Evolutionary conservation across 1,140 invertebrate species (phyloP).

Genomic region (Neuroterus valhalla): DNA sequence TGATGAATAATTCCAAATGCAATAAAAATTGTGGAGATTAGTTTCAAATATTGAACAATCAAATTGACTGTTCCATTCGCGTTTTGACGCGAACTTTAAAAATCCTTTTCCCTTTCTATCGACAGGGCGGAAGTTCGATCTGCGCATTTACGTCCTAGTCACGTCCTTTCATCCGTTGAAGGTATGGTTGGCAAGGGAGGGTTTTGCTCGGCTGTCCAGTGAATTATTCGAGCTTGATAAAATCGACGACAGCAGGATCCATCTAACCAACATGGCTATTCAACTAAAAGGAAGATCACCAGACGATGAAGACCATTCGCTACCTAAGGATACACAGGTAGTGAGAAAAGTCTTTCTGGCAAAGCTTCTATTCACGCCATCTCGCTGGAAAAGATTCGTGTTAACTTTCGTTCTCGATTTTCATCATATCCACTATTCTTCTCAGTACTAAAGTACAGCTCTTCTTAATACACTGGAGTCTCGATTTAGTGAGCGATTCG

Average conservation of each 20-base stretch:
- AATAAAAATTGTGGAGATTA: no score
- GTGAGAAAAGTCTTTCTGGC: background rate
- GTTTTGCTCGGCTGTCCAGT: constrained; percentile 79
- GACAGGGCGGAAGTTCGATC: constrained; percentile 49
- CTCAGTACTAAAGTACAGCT: background rate
- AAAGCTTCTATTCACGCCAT: background rate
- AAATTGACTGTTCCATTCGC: background rate
- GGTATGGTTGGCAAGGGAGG: constrained; percentile 80
- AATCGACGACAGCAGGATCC: constrained; percentile 71
- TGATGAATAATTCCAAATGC: no score
- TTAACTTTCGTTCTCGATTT: background rate
- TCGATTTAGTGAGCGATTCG: no score
- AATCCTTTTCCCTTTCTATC: constrained; percentile 76
- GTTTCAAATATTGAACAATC: no score
- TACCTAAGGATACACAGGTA: background rate
- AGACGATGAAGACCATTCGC: constrained; percentile 6
- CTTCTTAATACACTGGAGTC: no score
- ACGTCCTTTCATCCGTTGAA: constrained; percentile 77
- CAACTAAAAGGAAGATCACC: constrained; percentile 65
- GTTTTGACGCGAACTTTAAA: constrained; percentile 64
- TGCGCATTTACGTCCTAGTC: constrained; percentile 57
- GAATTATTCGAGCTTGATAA: constrained; percentile 77
- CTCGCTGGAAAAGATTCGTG: background rate
- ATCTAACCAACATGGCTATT: constrained; percentile 81
- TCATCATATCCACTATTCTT: background rate